Evolutionary conservation across 2,113 vertebrate species (phyloP).

Genomic region (Callaeas wilsoni): DNA sequence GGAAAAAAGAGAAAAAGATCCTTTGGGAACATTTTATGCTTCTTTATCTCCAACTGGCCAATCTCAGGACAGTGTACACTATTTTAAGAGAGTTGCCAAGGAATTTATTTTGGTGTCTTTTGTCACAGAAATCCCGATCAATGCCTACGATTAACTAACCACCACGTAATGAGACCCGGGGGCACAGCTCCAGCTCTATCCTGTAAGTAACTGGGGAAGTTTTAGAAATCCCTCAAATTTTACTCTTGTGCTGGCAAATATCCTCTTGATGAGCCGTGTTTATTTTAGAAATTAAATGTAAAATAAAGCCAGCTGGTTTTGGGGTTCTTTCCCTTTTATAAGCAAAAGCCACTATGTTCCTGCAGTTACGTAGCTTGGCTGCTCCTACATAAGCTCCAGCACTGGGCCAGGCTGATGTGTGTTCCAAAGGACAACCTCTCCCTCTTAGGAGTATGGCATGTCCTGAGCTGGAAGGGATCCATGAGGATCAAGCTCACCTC

Average conservation of each 20-base stretch:
- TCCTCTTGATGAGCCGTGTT: not conserved
- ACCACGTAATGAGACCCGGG: not conserved
- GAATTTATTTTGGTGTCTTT: not conserved
- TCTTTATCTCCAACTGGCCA: not conserved
- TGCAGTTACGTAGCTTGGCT: not conserved
- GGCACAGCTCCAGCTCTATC: not conserved
- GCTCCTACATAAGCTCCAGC: accelerated
- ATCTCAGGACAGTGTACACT: constrained; percentile 3
- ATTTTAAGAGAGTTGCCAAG: constrained; percentile 25
- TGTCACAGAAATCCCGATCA: not conserved
- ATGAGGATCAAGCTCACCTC: not conserved
- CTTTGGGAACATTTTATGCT: constrained; percentile 29
- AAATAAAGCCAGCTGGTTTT: not conserved
- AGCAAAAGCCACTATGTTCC: not conserved
- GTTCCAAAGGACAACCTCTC: not conserved
- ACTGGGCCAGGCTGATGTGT: not conserved
- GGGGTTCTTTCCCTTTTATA: not conserved
- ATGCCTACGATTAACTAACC: not conserved
- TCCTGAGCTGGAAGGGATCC: not conserved
- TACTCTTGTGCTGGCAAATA: not conserved
- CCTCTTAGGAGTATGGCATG: not conserved
- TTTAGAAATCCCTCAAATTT: not conserved
- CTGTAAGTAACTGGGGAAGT: not conserved
- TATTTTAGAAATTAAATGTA: not conserved
- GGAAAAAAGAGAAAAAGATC: not conserved